Evolutionary conservation across 2,113 vertebrate genomes (phyloP), one percentile per base, ranked within the genome.

Genomic region (Prietella phreatophila): DNA sequence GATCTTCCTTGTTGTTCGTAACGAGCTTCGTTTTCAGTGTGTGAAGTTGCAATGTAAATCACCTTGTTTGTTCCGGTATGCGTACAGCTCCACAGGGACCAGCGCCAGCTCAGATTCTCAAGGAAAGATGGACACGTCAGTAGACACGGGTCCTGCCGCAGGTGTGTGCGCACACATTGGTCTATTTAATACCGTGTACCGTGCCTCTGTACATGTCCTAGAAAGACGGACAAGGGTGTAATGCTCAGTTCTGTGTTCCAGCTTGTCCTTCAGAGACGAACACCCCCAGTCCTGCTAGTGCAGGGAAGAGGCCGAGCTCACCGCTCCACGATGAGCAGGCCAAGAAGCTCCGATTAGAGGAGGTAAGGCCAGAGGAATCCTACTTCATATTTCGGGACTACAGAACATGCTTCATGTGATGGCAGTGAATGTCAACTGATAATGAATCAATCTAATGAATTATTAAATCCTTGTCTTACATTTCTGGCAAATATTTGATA

Each of bases 281-380:
- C 22, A 3, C 27, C 30, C 11, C 15, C 17, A 60, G 47, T 63
- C n/a, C 75, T 36, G 95, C 94, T 93, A 94, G 95, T 94, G 92
- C 93, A 92, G 91, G 93, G 86, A 96, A 97, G 92, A 96, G 95
- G 91, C 93, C 94, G 1, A 93, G 93, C 5, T 96, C 96, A 56
- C 95, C 96, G 60, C 92, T 92, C 89, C 94, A 91, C 82, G 95
- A 96, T 90, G 95, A 96, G 30, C 94, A 93, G 87, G 92, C 93
- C 61, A 97, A 96, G 93, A 97, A 94, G 93, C 90, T 93, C 89
- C 96, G 93, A 95, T 91, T 89, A 9, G 95, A 97, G 88, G 95
- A 96, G 94, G 97, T 96, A 94, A 39, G 95, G 95, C 92, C 95
- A 93, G 73, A 56, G 47, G 0, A 27, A 2, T 50, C 6, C 30